These are phyloP conservation scores for Catostomus latipinnis DNA, from an alignment of 2,797 vertebrate species.

Conservation along the genomic window DNA sequence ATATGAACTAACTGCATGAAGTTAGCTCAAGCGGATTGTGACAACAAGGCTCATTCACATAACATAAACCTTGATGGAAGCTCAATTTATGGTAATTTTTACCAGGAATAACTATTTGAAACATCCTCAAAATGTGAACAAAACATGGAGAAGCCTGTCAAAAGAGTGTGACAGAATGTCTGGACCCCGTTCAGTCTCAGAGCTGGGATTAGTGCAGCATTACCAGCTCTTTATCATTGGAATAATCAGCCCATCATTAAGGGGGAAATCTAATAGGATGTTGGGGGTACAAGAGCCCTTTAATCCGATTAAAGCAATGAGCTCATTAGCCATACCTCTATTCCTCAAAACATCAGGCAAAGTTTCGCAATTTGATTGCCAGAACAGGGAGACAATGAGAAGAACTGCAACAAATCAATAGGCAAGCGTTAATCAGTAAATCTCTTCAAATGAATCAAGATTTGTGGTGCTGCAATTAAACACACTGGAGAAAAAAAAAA, in stretches of 20 bases:
- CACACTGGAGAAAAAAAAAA: conserved; percentile 23
- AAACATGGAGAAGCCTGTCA: conserved; percentile 10
- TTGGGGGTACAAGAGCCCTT: conserved; percentile 50
- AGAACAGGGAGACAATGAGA: conserved; percentile 27
- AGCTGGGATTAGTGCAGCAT: conserved; percentile 49
- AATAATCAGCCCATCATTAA: conserved; percentile 58
- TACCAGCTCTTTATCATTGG: conserved; percentile 55
- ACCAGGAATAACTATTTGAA: conserved; percentile 23
- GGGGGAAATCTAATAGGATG: conserved; percentile 52
- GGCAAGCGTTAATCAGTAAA: conserved; percentile 12
- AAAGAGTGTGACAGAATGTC: conserved; percentile 25
- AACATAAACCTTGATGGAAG: neutral
- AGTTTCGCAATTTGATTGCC: conserved; percentile 37
- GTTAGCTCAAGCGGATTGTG: neutral
- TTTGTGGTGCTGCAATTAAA: conserved; percentile 38
- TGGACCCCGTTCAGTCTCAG: conserved; percentile 30
- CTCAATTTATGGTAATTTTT: neutral
- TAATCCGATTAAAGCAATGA: conserved; percentile 62
- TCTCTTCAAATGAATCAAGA: conserved; percentile 30
- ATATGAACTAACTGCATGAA: neutral
- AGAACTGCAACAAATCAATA: conserved; percentile 48
- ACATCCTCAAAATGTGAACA: neutral
- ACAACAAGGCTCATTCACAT: neutral
- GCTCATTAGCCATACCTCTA: conserved; percentile 55
- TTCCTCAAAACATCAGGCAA: conserved; percentile 51